These are phyloP conservation scores for Pardosa pseudoannulata DNA, from an alignment of 2,888 invertebrate genomes.

Conservation along the genomic window DNA sequence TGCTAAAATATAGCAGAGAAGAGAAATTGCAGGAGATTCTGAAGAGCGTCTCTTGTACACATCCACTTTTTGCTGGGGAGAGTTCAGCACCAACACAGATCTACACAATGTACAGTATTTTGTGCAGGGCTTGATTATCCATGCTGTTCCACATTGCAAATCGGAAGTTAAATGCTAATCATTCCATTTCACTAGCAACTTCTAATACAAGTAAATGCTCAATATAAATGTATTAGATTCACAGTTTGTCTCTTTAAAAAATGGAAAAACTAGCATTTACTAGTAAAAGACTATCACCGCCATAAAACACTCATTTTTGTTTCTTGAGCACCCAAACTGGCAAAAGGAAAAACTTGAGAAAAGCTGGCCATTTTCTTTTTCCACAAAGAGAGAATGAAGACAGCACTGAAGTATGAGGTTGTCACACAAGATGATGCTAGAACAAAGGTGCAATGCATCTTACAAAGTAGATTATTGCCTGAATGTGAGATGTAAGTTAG, in stretches of 20 bases:
- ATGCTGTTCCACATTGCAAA: no score
- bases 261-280: constrained; percentile 51
- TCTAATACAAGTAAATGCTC: constrained; percentile 3
- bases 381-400: constrained; percentile 18
- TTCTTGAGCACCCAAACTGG: constrained; percentile 59
- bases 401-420: constrained; percentile 54
- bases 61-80: neutral
- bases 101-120: constrained; percentile 10
- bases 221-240: neutral
- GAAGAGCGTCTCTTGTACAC: constrained; percentile 57
- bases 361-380: constrained; percentile 40
- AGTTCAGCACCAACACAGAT: constrained; percentile 37
- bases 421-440: constrained; percentile 59
- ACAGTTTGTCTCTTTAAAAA: constrained; percentile 8
- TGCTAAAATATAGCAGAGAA: constrained; percentile 70
- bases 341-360: constrained; percentile 32
- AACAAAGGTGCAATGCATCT: constrained; percentile 69
- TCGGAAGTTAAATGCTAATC: constrained; percentile 19
- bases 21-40: constrained; percentile 68
- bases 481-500: constrained; percentile 69
- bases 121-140: constrained; percentile 59
- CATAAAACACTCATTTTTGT: constrained; percentile 24
- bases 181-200: constrained; percentile 10
- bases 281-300: neutral
- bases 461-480: constrained; percentile 71